Evolutionary conservation across 2,888 invertebrate genomes (phyloP).

Genomic region (Orthosia gothica): DNA sequence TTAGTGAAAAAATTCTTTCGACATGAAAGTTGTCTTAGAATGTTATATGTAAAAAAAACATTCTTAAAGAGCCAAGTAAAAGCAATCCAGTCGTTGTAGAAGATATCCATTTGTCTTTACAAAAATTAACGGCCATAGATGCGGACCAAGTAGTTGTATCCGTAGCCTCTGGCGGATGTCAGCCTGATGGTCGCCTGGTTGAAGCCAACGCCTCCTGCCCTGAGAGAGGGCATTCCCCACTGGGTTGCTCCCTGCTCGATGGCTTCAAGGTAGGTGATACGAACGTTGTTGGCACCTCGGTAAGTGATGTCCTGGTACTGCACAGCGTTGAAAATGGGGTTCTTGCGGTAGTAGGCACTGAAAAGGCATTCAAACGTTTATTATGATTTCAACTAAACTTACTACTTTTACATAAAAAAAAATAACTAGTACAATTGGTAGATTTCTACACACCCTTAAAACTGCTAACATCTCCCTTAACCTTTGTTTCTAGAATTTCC

Average conservation of each 20-base stretch:
- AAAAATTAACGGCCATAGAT: conserved; percentile 80
- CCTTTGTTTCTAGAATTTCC: too few species aligned
- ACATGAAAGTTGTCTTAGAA: too few species aligned
- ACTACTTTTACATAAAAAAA: too few species aligned
- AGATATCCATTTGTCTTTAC: background rate
- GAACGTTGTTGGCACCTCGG: conserved; percentile 76
- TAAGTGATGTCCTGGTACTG: conserved; percentile 82
- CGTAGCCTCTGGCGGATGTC: conserved; percentile 77
- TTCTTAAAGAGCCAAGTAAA: too few species aligned
- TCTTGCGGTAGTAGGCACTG: conserved; percentile 65
- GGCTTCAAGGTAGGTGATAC: conserved; percentile 78
- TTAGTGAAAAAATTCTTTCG: too few species aligned
- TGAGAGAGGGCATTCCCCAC: conserved; percentile 74
- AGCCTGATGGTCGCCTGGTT: conserved; percentile 80
- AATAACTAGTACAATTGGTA: background rate
- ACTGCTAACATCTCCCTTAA: too few species aligned
- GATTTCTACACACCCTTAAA: too few species aligned
- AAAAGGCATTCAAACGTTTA: conserved; percentile 41
- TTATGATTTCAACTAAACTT: background rate
- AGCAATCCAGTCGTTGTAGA: background rate
- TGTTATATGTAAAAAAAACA: too few species aligned
- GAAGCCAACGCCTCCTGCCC: conserved; percentile 74
- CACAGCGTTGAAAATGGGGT: conserved; percentile 71
- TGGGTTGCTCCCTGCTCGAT: conserved; percentile 80
- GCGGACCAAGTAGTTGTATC: conserved; percentile 81